Percentiles rank a stretch among this genome's conserved stretches.
phyloP scores from a whole-genome alignment of 2,888 invertebrate genomes.

The Biston stratarius region DNA sequence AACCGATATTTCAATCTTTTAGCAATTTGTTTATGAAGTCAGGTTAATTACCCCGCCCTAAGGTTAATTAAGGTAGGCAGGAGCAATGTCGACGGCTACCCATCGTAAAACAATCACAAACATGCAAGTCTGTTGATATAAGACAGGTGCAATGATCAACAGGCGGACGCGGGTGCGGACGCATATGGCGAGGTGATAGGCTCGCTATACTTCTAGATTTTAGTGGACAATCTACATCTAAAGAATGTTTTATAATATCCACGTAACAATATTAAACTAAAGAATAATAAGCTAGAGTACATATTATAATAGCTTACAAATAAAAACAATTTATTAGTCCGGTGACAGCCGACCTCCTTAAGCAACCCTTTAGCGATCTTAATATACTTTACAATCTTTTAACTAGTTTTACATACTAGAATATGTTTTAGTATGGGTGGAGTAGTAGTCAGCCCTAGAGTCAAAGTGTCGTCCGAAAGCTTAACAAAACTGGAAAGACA shows the following conservation, averaged over 20 bases:
- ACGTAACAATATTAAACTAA: too few relatives aligned
- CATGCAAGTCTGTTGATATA: constrained; percentile 32
- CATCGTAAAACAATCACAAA: constrained; percentile 34
- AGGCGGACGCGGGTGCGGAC: constrained; percentile 35
- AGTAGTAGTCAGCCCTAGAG: too few relatives aligned
- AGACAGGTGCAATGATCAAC: constrained; percentile 47
- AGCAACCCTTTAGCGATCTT: too few relatives aligned
- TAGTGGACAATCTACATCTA: constrained; percentile 5
- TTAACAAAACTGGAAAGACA: too few relatives aligned
- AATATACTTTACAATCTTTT: too few relatives aligned
- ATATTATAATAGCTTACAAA: too few relatives aligned
- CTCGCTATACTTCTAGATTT: not conserved
- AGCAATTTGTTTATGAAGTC: not conserved
- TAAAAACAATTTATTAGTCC: too few relatives aligned
- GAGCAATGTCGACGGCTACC: constrained; percentile 5
- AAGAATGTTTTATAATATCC: not conserved
- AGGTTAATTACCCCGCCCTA: constrained; percentile 5
- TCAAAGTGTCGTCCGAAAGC: too few relatives aligned
- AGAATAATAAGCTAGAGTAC: too few relatives aligned
- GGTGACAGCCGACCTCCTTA: too few relatives aligned
- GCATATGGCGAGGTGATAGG: constrained; percentile 33
- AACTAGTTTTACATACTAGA: too few relatives aligned
- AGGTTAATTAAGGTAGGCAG: constrained; percentile 1
- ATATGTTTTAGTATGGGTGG: too few relatives aligned
- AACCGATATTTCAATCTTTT: not conserved